Evolutionary conservation across 2,888 invertebrate species (phyloP), one percentile per base, ranked within the genome.

Genomic region (Agrenia bidenticulata): DNA sequence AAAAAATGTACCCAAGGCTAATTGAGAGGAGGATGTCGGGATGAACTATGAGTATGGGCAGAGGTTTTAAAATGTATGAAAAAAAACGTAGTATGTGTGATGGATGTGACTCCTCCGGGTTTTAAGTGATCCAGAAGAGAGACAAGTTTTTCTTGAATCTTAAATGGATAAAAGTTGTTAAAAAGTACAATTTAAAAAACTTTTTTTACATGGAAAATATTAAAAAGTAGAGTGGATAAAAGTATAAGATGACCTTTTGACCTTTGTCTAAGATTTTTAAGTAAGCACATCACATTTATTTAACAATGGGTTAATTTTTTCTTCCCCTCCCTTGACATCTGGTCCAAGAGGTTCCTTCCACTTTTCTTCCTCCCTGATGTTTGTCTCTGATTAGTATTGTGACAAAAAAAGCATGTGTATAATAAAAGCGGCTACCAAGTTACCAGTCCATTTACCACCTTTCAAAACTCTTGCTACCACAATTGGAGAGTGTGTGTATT

Each of bases 331-430:
- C 19, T 51, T 51, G 51, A 51, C 51, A 51, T 51, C 51, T 51
- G 51, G 5, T 23, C 49, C 9, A 11, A 49, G 17, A 17, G 7
- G 49, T 11, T 7, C 49, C 15, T 39, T 15, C 15, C 15, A 39
- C 7, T 11, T 11, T 15, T 39, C 7, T 15, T 39, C 5, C 45
- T 45, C 4, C 5, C 45, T 45, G 55, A 55, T 55, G 32, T 55
- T 55, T 55, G 55, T 55, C 55, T 55, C 55, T 55, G 55, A 55
- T 55, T 51, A 32, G 32, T 32, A 55, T 55, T 55, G 55, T 55
- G 55, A 55, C 55, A 55, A 55, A 55, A 55, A 55, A 55, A 5
- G 21, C 23, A 15, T n/a, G n/a, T n/a, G n/a, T n/a, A n/a, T n/a
- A n/a, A n/a, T n/a, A n/a, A n/a, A 49, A 49, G 9, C 13, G 13